Evolutionary conservation across 2,797 vertebrate genomes (phyloP).

Genomic region (Lindbergichthys nudifrons): DNA sequence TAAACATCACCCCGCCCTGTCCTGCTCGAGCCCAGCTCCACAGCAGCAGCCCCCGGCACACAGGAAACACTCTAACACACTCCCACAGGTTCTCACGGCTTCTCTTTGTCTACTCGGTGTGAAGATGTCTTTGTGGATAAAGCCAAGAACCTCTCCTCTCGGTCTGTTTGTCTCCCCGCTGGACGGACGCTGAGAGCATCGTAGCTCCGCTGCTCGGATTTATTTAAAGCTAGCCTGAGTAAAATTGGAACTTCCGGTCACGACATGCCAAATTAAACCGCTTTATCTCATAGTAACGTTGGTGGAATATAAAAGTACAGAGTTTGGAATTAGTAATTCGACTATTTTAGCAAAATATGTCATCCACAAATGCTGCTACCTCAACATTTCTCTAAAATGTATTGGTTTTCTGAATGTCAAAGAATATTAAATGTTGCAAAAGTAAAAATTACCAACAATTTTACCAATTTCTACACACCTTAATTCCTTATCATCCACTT

Average conservation of each 20-base stretch:
- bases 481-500: no score
- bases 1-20: slow-evolving; percentile 80
- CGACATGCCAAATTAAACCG: slow-evolving; percentile 38
- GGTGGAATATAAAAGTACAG: no score
- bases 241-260: not conserved
- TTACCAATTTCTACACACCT: no score
- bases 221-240: fast-evolving
- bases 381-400: no score
- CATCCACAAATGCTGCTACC: no score
- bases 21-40: slow-evolving; percentile 40
- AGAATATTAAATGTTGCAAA: no score
- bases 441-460: no score
- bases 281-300: not conserved
- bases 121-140: slow-evolving; percentile 15
- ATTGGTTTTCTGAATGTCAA: no score
- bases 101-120: slow-evolving; percentile 5
- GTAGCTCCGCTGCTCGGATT: slow-evolving; percentile 1
- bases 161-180: slow-evolving; percentile 14
- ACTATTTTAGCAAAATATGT: no score
- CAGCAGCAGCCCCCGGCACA: slow-evolving; percentile 28
- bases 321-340: no score
- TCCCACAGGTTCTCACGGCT: slow-evolving; percentile 34
- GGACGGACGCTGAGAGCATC: slow-evolving; percentile 37
- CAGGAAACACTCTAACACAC: slow-evolving; percentile 24
- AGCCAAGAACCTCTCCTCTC: not conserved